Evolutionary conservation across 2,888 invertebrate genomes (phyloP).

Genomic region (Chymomyza procnemis): DNA sequence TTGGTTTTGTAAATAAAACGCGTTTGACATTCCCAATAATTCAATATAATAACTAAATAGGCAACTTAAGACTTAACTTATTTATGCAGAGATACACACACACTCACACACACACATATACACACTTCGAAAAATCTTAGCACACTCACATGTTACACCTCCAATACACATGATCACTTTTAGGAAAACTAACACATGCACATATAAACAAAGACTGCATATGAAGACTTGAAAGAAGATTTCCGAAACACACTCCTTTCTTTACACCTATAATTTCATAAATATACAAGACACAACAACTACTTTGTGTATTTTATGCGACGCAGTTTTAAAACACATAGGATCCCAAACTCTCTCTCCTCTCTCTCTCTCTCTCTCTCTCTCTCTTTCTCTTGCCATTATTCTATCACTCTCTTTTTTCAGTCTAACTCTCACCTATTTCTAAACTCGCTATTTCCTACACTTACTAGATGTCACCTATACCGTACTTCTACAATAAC

Average conservation of each 20-base stretch:
- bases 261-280: not conserved
- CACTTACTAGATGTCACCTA: conserved; percentile 50
- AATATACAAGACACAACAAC: too few relatives aligned
- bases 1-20: conserved; percentile 69
- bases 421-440: conserved; percentile 18
- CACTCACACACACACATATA: conserved; percentile 8
- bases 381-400: conserved; percentile 37
- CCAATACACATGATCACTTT: not conserved
- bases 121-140: conserved; percentile 15
- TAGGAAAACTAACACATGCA: not conserved
- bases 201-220: not conserved
- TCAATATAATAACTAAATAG: not conserved
- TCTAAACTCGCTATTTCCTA: conserved; percentile 28
- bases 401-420: conserved; percentile 15
- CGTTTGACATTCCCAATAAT: not conserved
- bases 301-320: not conserved
- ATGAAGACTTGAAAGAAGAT: not conserved
- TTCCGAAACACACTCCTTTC: not conserved
- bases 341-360: conserved; percentile 23
- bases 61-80: not conserved
- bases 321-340: not conserved
- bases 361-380: conserved; percentile 26
- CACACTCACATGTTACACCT: conserved; percentile 24
- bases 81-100: not conserved
- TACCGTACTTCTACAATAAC: not conserved